Evolutionary conservation across 2,888 invertebrate species (phyloP).

Genomic region (Cepaea hortensis): DNA sequence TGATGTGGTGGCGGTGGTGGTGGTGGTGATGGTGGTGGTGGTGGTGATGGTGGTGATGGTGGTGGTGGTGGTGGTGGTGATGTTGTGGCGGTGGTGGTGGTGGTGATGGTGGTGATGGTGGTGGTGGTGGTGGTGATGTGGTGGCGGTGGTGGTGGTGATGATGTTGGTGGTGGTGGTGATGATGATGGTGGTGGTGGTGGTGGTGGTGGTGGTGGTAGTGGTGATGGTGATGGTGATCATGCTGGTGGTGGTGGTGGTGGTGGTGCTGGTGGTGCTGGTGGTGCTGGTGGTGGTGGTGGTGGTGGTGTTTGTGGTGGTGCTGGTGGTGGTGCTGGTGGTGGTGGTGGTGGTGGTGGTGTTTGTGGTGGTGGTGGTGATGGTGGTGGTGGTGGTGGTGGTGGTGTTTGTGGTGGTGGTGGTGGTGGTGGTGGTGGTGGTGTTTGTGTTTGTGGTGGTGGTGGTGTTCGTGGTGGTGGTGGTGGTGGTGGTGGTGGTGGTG

Average conservation of each 20-base stretch:
- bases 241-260: background rate
- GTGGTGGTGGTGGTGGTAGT: background rate
- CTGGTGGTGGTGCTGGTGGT: conserved; percentile 35
- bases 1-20: too few relatives aligned
- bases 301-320: background rate
- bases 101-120: too few relatives aligned
- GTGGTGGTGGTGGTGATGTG: too few relatives aligned
- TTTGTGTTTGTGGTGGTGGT: conserved; percentile 23
- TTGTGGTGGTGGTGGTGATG: conserved; percentile 12
- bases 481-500: too few relatives aligned
- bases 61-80: too few relatives aligned
- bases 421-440: conserved; percentile 39
- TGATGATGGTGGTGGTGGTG: background rate
- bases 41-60: too few relatives aligned
- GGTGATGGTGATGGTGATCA: too few relatives aligned
- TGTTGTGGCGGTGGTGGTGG: too few relatives aligned
- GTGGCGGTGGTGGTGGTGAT: background rate
- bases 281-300: background rate
- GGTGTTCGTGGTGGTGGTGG: background rate
- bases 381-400: conserved; percentile 37
- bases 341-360: conserved; percentile 25
- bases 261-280: background rate
- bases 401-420: conserved; percentile 36
- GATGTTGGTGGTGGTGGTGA: background rate
- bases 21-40: too few relatives aligned